A percentile compares a stretch with the other conserved stretches of the same genome.
Evolutionary conservation across 2,113 vertebrate genomes (phyloP).

Genomic region (Chaenogobius annularis): DNA sequence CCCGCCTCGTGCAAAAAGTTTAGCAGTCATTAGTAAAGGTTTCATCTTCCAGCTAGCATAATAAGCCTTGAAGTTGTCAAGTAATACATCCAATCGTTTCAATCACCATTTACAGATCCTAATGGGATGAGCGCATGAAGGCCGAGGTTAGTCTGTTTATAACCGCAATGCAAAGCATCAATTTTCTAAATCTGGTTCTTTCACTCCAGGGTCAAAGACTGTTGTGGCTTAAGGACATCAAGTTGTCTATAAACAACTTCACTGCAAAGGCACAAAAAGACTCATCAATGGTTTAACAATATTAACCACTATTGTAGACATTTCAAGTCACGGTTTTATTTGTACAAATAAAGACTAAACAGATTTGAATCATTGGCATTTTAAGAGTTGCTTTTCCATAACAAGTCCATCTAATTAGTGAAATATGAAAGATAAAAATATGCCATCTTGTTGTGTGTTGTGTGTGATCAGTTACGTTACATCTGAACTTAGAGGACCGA

Average conservation of each 20-base stretch:
- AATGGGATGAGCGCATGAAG: slow-evolving; percentile 36
- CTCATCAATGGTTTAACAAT: neutral
- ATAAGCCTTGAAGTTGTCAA: slow-evolving; percentile 19
- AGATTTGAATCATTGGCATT: neutral
- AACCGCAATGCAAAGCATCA: slow-evolving; percentile 14
- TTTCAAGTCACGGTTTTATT: neutral
- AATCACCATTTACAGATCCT: slow-evolving; percentile 40
- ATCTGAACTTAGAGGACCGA: too few relatives aligned
- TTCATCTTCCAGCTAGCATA: slow-evolving; percentile 12
- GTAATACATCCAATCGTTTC: slow-evolving; percentile 38
- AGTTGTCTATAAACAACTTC: slow-evolving; percentile 3
- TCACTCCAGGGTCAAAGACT: slow-evolving; percentile 33
- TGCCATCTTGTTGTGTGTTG: too few relatives aligned
- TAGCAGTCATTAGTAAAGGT: slow-evolving; percentile 3
- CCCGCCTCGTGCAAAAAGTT: slow-evolving; percentile 10
- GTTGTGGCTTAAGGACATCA: slow-evolving; percentile 6
- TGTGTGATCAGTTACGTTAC: neutral
- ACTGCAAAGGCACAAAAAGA: neutral
- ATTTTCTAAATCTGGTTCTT: slow-evolving; percentile 40
- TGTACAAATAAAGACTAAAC: neutral
- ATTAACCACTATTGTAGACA: neutral
- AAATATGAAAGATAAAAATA: neutral
- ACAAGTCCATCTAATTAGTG: neutral
- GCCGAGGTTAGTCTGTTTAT: slow-evolving; percentile 46
- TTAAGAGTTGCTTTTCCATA: neutral